These are phyloP conservation scores for Synergus itoensis DNA, from an alignment of 2,888 invertebrate genomes.

Conservation along the genomic window DNA sequence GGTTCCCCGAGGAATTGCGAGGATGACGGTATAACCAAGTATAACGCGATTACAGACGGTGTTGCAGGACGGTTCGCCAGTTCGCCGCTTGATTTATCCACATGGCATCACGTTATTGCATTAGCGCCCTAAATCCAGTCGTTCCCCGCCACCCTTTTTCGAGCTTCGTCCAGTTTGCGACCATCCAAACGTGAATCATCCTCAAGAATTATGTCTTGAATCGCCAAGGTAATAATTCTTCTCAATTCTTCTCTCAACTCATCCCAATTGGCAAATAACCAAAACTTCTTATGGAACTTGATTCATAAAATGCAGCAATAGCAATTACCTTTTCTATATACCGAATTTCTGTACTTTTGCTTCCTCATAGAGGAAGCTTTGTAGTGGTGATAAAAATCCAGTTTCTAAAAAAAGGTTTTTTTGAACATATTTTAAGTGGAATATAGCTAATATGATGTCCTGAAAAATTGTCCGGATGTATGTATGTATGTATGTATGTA, in stretches of 20 bases:
- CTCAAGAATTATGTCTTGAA: slow-evolving; percentile 64
- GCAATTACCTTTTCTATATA: too few species aligned
- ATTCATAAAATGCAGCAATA: neutral
- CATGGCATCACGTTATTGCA: slow-evolving; percentile 74
- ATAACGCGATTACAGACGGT: slow-evolving; percentile 71
- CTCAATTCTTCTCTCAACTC: neutral
- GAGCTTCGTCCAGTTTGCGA: slow-evolving; percentile 50
- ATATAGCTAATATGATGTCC: too few species aligned
- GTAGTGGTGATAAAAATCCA: too few species aligned
- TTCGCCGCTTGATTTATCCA: slow-evolving; percentile 74
- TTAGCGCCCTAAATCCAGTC: slow-evolving; percentile 67
- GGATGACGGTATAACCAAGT: slow-evolving; percentile 61
- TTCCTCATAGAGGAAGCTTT: too few species aligned
- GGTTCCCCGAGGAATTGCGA: slow-evolving; percentile 68
- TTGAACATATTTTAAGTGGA: too few species aligned
- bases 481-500: too few species aligned
- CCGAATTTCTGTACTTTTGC: neutral
- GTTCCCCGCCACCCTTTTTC: slow-evolving; percentile 30
- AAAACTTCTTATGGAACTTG: neutral
- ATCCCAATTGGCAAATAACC: slow-evolving; percentile 30
- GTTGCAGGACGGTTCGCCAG: slow-evolving; percentile 60
- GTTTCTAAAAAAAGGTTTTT: too few species aligned
- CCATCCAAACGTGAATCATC: slow-evolving; percentile 66
- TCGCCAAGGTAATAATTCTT: slow-evolving; percentile 25
- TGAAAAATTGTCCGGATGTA: too few species aligned